These are phyloP conservation scores for Halocaridina rubra DNA, from an alignment of 2,888 invertebrate species.

Conservation along the genomic window DNA sequence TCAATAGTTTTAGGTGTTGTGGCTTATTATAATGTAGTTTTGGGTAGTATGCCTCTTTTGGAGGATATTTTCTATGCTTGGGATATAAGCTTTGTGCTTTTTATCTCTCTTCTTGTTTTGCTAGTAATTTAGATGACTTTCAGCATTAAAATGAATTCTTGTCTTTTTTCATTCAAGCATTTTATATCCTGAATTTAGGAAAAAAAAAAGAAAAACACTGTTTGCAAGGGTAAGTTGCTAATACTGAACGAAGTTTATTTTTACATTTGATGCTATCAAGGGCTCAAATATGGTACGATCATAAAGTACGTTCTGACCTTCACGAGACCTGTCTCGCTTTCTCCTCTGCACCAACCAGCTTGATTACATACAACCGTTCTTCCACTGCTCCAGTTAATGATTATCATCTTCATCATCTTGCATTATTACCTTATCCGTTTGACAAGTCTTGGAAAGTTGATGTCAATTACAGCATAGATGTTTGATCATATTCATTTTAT, in stretches of 20 bases:
- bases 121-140: background rate
- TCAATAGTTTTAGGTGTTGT: no score
- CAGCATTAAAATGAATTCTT: no score
- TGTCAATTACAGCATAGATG: no score
- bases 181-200: background rate
- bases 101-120: conserved; percentile 15
- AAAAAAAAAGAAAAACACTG: no score
- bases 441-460: conserved; percentile 45
- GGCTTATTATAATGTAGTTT: conserved; percentile 2
- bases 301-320: conserved; percentile 44
- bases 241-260: conserved; percentile 21
- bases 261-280: conserved; percentile 50
- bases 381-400: conserved; percentile 39
- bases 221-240: background rate
- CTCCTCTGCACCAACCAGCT: conserved; percentile 49
- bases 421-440: no score
- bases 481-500: no score
- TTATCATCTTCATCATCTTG: conserved; percentile 23
- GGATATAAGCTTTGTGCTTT: conserved; percentile 37
- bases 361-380: conserved; percentile 39
- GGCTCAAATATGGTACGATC: conserved; percentile 56
- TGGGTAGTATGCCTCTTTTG: conserved; percentile 9
- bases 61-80: conserved; percentile 22
- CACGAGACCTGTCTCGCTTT: conserved; percentile 43
- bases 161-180: no score